phyloP scores from a whole-genome alignment of 2,113 vertebrate species.

The Choloepus hoffmanni region DNA sequence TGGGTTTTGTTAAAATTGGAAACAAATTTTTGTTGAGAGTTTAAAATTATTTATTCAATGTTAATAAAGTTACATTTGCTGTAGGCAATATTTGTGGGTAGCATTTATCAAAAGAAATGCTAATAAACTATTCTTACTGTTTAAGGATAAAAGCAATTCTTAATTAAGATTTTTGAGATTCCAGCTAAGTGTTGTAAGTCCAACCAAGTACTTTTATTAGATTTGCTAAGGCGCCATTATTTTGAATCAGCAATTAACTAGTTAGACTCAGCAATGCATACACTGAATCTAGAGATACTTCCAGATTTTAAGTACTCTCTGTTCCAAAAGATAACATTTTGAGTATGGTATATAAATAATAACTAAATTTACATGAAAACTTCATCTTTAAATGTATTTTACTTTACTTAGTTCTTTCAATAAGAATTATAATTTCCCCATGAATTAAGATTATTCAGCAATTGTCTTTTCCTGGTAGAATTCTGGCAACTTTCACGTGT shows the following conservation, averaged over 20 bases:
- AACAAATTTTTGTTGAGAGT: not conserved
- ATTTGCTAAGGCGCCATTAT: not conserved
- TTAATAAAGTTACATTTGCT: constrained; percentile 37
- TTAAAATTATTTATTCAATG: constrained; percentile 52
- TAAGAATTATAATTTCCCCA: constrained; percentile 21
- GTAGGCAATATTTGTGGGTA: not conserved
- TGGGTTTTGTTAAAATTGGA: constrained; percentile 55
- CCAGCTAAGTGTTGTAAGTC: constrained; percentile 5
- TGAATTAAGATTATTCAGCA: not conserved
- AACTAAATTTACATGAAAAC: not conserved
- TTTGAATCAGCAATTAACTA: not conserved
- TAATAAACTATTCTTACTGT: not conserved
- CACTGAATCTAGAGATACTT: not conserved
- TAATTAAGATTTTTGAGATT: constrained; percentile 53
- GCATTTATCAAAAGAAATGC: not conserved
- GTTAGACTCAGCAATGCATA: not conserved
- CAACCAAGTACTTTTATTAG: not conserved
- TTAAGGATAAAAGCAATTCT: constrained; percentile 46
- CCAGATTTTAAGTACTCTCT: not conserved
- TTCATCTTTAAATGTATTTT: not conserved
- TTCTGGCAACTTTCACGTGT: not conserved
- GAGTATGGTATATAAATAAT: not conserved
- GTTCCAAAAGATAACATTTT: not conserved
- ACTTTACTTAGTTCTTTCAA: not conserved
- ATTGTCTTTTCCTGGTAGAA: constrained; percentile 9